phyloP scores from a whole-genome alignment of 64 coral and sea anemone genomes.

The Acropora yongei region DNA sequence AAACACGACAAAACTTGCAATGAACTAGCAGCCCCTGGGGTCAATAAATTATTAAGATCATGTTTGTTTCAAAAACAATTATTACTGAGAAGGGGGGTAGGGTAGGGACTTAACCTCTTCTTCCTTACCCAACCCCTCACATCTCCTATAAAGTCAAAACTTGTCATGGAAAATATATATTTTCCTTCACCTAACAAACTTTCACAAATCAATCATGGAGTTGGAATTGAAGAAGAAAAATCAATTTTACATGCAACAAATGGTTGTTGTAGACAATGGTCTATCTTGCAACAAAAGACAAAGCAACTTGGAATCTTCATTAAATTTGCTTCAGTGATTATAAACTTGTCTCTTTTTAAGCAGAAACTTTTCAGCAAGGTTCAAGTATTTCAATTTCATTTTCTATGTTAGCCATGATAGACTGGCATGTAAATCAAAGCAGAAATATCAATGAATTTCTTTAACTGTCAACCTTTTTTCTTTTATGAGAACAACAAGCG shows the following conservation, averaged over 20 bases:
- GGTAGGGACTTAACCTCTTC: no score
- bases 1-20: no score
- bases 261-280: constrained; percentile 4
- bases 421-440: neutral
- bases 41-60: no score
- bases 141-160: no score
- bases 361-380: neutral
- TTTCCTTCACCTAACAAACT: neutral
- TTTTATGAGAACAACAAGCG: neutral
- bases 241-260: neutral
- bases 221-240: neutral
- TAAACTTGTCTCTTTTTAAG: no score
- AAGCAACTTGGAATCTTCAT: neutral
- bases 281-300: neutral
- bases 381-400: neutral
- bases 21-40: no score
- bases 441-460: neutral
- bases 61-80: no score
- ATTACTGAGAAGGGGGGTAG: no score
- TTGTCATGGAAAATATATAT: no score
- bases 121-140: no score
- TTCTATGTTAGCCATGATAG: neutral
- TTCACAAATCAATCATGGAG: neutral
- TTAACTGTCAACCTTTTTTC: neutral
- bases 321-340: neutral